Base-by-base conservation (phyloP, 1,140 invertebrate genomes). In the Diorhabda elongata region DNA sequence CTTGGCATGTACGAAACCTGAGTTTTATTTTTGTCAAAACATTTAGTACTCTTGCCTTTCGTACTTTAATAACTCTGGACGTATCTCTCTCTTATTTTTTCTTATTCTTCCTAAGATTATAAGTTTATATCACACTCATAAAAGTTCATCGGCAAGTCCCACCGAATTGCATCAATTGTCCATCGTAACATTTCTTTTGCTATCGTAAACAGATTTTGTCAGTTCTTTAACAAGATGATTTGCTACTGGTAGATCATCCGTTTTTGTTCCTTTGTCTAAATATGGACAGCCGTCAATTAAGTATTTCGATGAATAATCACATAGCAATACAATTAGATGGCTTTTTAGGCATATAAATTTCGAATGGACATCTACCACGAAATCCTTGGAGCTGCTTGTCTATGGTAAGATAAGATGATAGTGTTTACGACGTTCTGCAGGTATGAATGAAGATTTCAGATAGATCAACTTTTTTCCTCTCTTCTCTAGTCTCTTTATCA, bases 161-260 rank as follows among this genome's bases (percentile, higher is more conserved):
- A 80, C 63, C 1, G 73, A 75, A 42, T 66, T 79, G 66, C 81
- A 81, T 75, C 76, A 82, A 72, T 81, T 82, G 69, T 81, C 79
- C 69, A 71, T 71, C 7, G 78, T 79, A 8, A 82, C 61, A 66
- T 77, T 77, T 61, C 79, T 59, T 26, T 76, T 74, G 26, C 71
- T 75, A 7, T 71, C 69, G 69, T 71, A 63, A 57, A 76, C 73
- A 11, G 26, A 26, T 26, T 26, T 26, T 26, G 26, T 26, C 26
- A 26, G 26, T 2, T 26, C 26, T 26, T 26, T 62, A 58, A 58
- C 59, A 58, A 5, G 68, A 77, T 73, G 47, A 76, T 44, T 76
- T 73, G 5, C 66, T 69, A 3, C 76, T 44, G 9, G 77, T 69
- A 44, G 74, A 41, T 66, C 69, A 58, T 68, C 67, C 3, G 73